These are phyloP conservation scores for Cynopterus sphinx DNA, from an alignment of 2,797 vertebrate genomes.

Conservation along the genomic window DNA sequence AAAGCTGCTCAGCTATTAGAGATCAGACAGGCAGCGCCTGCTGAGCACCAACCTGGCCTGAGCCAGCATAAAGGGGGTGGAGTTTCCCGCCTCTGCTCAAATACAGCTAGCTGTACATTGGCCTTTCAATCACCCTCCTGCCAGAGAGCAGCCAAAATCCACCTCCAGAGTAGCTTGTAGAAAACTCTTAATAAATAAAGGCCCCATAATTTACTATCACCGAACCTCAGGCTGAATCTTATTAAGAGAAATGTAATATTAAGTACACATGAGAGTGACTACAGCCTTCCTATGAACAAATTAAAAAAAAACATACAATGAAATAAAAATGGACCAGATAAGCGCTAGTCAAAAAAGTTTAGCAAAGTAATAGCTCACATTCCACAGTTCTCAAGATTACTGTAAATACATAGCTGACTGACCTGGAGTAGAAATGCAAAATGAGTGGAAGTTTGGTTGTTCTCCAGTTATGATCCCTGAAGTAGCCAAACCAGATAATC, in stretches of 20 bases:
- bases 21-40: not conserved
- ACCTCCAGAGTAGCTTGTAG: not conserved
- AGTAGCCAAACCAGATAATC: slow-evolving; percentile 66
- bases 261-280: not conserved
- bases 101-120: not conserved
- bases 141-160: not conserved
- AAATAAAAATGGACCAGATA: not conserved
- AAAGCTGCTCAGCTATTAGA: not conserved
- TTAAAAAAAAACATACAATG: not conserved
- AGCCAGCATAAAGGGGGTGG: not conserved
- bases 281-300: not conserved
- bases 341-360: not conserved
- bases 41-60: not conserved
- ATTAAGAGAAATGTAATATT: not conserved
- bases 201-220: not conserved
- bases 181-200: not conserved
- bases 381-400: not conserved
- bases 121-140: not conserved
- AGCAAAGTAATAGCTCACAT: slow-evolving; percentile 12
- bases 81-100: not conserved
- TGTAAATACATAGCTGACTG: not conserved
- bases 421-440: not conserved
- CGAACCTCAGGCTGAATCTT: not conserved
- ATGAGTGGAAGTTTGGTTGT: not conserved
- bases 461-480: slow-evolving; percentile 14